A percentile compares a stretch with the other conserved stretches of the same genome.
Conservation (phyloP, 2,888 invertebrate genomes). For the Cataglyphis cursor region DNA sequence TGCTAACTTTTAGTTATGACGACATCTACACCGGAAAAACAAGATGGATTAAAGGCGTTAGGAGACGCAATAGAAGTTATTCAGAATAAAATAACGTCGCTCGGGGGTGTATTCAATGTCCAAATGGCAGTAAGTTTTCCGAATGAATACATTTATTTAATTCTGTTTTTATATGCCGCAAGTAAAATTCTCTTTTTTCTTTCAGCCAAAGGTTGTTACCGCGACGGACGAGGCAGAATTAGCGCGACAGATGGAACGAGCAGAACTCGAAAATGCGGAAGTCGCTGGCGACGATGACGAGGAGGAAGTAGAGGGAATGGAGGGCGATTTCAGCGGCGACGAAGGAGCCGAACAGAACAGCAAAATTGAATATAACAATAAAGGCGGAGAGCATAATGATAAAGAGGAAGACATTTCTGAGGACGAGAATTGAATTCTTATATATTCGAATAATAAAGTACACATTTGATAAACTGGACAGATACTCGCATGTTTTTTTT, state of each 20-base stretch:
- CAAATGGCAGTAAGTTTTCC: constrained; percentile 94
- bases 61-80: constrained; percentile 96
- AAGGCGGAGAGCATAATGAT: constrained; percentile 67
- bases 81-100: constrained; percentile 92
- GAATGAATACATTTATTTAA: neutral
- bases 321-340: constrained; percentile 87
- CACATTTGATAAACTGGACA: constrained; percentile 55
- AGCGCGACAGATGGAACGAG: constrained; percentile 96
- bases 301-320: constrained; percentile 91
- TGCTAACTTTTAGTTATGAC: constrained; percentile 93
- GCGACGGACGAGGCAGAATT: constrained; percentile 99
- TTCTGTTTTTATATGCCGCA: neutral
- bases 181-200: neutral
- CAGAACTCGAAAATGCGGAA: constrained; percentile 97
- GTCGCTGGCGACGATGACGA: constrained; percentile 96
- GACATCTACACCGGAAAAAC: constrained; percentile 98
- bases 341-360: constrained; percentile 82
- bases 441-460: constrained; percentile 51
- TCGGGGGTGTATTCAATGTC: constrained; percentile 97
- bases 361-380: constrained; percentile 76
- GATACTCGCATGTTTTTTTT: constrained; percentile 56
- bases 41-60: constrained; percentile 96
- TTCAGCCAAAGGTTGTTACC: constrained; percentile 98
- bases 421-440: constrained; percentile 80
- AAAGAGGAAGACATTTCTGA: constrained; percentile 76